A percentile compares a stretch with the other conserved stretches of the same genome.
These are phyloP conservation scores for Amazona ochrocephala DNA, from an alignment of 2,797 vertebrate genomes.

Conservation along the genomic window DNA sequence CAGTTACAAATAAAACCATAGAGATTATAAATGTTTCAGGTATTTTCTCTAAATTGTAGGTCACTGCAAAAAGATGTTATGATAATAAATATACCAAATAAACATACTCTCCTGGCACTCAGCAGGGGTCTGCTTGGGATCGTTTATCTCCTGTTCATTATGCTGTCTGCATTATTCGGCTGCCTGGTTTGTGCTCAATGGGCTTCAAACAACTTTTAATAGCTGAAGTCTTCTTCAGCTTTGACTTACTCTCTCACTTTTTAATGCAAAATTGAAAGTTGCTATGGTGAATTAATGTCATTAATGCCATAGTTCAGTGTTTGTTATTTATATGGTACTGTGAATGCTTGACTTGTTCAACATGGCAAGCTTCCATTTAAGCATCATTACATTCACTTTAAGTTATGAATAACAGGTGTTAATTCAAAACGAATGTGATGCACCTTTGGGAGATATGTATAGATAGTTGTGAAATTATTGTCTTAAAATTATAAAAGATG, in stretches of 20 bases:
- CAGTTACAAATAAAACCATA: slow-evolving; percentile 23
- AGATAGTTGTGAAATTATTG: neutral
- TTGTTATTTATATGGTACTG: neutral
- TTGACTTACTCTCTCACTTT: slow-evolving; percentile 77
- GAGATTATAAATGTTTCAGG: slow-evolving; percentile 79
- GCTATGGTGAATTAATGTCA: slow-evolving; percentile 5
- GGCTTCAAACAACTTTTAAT: slow-evolving; percentile 82
- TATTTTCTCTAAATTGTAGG: slow-evolving; percentile 84
- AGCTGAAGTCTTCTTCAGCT: slow-evolving; percentile 72
- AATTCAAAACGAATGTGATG: neutral
- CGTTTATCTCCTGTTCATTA: slow-evolving; percentile 84
- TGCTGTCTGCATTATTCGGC: slow-evolving; percentile 84
- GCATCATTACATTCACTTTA: neutral
- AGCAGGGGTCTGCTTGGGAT: slow-evolving; percentile 74
- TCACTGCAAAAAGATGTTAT: slow-evolving; percentile 80
- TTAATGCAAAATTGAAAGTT: slow-evolving; percentile 55
- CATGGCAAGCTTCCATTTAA: slow-evolving; percentile 23
- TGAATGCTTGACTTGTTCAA: neutral
- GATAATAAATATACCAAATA: slow-evolving; percentile 85
- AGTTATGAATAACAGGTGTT: neutral
- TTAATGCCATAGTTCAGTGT: neutral
- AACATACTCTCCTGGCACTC: slow-evolving; percentile 76
- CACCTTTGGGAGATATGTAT: neutral
- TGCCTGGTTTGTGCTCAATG: slow-evolving; percentile 77
- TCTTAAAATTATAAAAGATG: neutral